phyloP scores from a whole-genome alignment of 2,888 invertebrate genomes.

The Pammene aurita region DNA sequence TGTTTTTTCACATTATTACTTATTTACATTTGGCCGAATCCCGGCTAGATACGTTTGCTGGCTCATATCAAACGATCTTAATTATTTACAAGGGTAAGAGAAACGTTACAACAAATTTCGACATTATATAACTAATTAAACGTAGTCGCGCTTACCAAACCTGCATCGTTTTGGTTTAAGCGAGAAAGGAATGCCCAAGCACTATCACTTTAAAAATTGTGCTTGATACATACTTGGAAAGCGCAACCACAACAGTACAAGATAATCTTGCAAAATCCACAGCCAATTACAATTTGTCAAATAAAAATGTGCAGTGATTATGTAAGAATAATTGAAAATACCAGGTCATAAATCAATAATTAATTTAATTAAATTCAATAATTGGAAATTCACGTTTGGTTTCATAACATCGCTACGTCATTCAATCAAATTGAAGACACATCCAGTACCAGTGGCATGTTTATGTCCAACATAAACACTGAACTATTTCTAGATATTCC shows the following conservation, averaged over 20 bases:
- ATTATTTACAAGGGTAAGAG: constrained; percentile 50
- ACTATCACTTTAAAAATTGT: neutral
- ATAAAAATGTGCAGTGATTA: constrained; percentile 27
- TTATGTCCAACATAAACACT: neutral
- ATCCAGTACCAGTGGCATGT: neutral
- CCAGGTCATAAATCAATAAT: neutral
- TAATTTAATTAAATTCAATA: no score
- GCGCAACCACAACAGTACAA: constrained; percentile 4
- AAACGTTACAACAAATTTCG: constrained; percentile 26
- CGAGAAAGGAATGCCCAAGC: constrained; percentile 14
- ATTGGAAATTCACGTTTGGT: neutral
- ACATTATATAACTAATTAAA: constrained; percentile 8
- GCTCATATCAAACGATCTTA: constrained; percentile 50
- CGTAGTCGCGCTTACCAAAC: constrained; percentile 1
- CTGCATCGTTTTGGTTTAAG: constrained; percentile 10
- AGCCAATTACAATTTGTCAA: constrained; percentile 49
- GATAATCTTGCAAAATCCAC: constrained; percentile 46
- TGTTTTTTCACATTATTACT: neutral
- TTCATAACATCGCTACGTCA: neutral
- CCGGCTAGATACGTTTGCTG: constrained; percentile 59
- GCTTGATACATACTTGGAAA: constrained; percentile 5
- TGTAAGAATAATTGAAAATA: neutral
- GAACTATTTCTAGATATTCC: neutral
- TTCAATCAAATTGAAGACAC: neutral
- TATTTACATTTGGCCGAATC: neutral